These are phyloP conservation scores for Acipenser ruthenus DNA, from an alignment of 2,797 vertebrate species.

Conservation along the genomic window DNA sequence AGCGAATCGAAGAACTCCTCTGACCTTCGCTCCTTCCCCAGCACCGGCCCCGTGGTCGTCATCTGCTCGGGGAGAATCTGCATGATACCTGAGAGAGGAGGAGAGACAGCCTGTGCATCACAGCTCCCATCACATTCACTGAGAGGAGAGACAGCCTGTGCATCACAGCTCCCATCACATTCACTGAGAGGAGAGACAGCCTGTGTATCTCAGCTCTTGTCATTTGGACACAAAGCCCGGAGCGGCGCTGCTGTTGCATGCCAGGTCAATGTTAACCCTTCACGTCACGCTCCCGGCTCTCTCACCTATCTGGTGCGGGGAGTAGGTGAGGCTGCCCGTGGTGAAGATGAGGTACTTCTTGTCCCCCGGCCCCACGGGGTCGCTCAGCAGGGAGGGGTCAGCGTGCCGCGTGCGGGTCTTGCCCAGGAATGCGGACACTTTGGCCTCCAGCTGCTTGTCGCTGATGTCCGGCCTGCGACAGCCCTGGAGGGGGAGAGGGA, in stretches of 20 bases:
- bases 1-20: conserved; percentile 91
- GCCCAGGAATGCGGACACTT: conserved; percentile 76
- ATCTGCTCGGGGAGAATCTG: conserved; percentile 92
- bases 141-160: too few species aligned
- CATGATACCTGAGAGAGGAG: conserved; percentile 72
- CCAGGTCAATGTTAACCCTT: neutral
- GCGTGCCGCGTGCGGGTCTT: conserved; percentile 65
- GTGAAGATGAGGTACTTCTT: conserved; percentile 93
- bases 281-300: neutral
- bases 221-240: too few species aligned
- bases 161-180: too few species aligned
- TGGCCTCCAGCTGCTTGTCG: conserved; percentile 68
- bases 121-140: too few species aligned
- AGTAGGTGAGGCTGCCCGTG: conserved; percentile 93
- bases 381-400: conserved; percentile 43
- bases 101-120: too few species aligned
- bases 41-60: conserved; percentile 83
- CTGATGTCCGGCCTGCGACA: conserved; percentile 39
- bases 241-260: neutral
- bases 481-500: conserved; percentile 32
- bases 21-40: conserved; percentile 78
- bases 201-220: too few species aligned
- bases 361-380: conserved; percentile 49
- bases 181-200: too few species aligned
- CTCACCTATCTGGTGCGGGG: conserved; percentile 93